Evolutionary conservation across 2,888 invertebrate species (phyloP), one percentile per base, ranked within the genome.

Genomic region (Hetaerina titia): DNA sequence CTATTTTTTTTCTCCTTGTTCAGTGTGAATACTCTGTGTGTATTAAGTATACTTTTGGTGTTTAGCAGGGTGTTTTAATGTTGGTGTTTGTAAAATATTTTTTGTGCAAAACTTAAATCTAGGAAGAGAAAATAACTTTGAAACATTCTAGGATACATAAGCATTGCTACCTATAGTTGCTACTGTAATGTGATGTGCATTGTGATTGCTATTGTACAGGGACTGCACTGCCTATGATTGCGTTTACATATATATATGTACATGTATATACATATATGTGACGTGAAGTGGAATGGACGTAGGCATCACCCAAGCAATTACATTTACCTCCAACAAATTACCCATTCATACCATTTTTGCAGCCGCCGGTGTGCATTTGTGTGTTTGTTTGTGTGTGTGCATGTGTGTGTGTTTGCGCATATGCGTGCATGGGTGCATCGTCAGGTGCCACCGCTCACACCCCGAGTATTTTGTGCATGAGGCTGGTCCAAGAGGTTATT

Each of bases 11-110:
- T 69, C 81, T 81, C 19, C 19, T 22, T 69, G 92, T 74, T 56
- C 92, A 69, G 92, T 92, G 92, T 92, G 92, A 74, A 92, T 92
- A 92, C 92, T 69, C 69, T 64, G 92, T 92, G 92, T 69, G 90
- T 81, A 25, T 90, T 90, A 90, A 56, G 69, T 92, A 92, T 92
- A 81, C 69, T 92, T 92, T 74, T 64, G 63, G 92, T 92, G 92
- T 92, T 69, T 92, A 92, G 92, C 92, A 69, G 92, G 92, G 69
- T 92, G 92, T 92, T 92, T 57, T 60, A 92, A 56, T 74, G 74
- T 92, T 92, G 92, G 92, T 92, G 92, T 92, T 74, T 31, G 31
- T 81, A 81, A n/a, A 90, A 90, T 92, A 64, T 74, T 64, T 92
- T 64, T 92, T 92, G 81, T 90, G 63, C 63, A 74, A 69, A 74